phyloP scores from a whole-genome alignment of 2,113 vertebrate genomes.

The Dissostichus mawsoni region DNA sequence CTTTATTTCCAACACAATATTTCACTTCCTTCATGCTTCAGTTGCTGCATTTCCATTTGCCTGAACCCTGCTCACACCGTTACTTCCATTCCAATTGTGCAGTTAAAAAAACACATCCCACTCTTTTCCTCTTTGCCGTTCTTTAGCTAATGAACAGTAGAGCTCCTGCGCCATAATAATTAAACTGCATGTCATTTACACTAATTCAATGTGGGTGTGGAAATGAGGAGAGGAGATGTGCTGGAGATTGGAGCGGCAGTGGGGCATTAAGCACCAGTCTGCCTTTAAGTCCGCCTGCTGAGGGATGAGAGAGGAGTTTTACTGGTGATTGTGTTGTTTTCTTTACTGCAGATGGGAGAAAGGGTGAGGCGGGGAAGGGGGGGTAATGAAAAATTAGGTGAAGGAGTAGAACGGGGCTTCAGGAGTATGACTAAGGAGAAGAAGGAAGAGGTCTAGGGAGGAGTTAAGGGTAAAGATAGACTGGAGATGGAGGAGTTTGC shows the following conservation, averaged over 20 bases:
- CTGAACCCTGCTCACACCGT: slow-evolving; percentile 19
- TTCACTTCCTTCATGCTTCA: slow-evolving; percentile 57
- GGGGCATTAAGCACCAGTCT: slow-evolving; percentile 21
- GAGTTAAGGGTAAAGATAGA: not conserved
- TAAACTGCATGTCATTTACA: slow-evolving; percentile 69
- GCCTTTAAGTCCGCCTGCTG: slow-evolving; percentile 19
- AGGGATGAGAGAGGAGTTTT: not conserved
- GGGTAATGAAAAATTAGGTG: slow-evolving; percentile 12
- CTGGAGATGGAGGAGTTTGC: not conserved
- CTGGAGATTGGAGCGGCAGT: slow-evolving; percentile 48
- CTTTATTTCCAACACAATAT: slow-evolving; percentile 34
- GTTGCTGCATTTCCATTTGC: slow-evolving; percentile 63
- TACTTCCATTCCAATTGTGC: slow-evolving; percentile 24
- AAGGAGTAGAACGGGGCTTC: not conserved
- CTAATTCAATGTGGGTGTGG: slow-evolving; percentile 66
- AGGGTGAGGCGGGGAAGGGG: not conserved
- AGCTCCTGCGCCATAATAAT: slow-evolving; percentile 64
- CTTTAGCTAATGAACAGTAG: slow-evolving; percentile 68
- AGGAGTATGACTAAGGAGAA: not conserved
- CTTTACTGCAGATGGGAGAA: slow-evolving; percentile 9
- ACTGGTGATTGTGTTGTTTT: slow-evolving; percentile 27
- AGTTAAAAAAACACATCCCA: not conserved
- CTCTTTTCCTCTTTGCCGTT: slow-evolving; percentile 38
- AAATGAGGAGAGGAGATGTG: slow-evolving; percentile 46
- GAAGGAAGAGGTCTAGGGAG: not conserved